Evolutionary conservation across 2,888 invertebrate genomes (phyloP).

Genomic region (Pogonocherus hispidulus): DNA sequence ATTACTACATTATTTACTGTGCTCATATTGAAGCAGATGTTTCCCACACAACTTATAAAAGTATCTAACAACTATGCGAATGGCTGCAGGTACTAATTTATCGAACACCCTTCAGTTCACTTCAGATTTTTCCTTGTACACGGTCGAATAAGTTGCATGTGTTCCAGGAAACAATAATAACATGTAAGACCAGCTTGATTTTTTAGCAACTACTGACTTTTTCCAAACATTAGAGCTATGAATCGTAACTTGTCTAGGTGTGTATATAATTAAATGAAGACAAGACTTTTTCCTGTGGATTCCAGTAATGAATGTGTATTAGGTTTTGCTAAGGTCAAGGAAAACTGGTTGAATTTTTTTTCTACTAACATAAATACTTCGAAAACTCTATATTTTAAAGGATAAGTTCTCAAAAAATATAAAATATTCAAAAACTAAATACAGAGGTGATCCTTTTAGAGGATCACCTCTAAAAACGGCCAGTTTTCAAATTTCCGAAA

Average conservation of each 20-base stretch:
- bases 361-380: too few species aligned
- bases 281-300: neutral
- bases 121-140: neutral
- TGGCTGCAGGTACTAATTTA: neutral
- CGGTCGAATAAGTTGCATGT: neutral
- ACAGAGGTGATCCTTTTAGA: too few species aligned
- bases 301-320: too few species aligned
- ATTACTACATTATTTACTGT: neutral
- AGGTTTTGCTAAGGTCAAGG: too few species aligned
- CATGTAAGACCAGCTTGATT: neutral
- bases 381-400: too few species aligned
- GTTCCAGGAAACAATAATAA: neutral
- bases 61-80: neutral
- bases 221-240: too few species aligned
- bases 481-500: too few species aligned
- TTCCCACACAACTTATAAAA: neutral
- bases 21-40: neutral
- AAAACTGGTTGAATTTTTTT: too few species aligned
- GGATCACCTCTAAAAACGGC: too few species aligned
- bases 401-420: too few species aligned
- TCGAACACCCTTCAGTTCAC: neutral
- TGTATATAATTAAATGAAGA: neutral
- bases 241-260: too few species aligned
- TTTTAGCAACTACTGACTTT: neutral
- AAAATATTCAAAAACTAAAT: too few species aligned